A percentile compares a stretch with the other conserved stretches of the same genome.
Evolutionary conservation across 2,113 vertebrate species (phyloP).

Genomic region (Pseudorectes ferrugineus): DNA sequence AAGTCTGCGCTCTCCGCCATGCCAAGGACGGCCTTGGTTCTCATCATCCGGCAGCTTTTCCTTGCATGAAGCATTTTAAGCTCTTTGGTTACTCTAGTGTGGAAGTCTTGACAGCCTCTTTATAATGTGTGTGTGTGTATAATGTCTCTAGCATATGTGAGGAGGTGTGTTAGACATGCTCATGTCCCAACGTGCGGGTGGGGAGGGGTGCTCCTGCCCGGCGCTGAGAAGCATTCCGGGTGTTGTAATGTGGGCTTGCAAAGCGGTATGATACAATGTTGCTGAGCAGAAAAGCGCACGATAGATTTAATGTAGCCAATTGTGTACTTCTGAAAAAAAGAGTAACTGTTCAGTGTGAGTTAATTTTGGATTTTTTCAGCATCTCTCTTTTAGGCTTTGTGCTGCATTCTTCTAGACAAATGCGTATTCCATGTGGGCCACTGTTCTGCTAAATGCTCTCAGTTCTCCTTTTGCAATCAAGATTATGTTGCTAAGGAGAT

Average conservation of each 20-base stretch:
- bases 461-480: conserved; percentile 91
- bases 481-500: conserved; percentile 99
- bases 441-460: conserved; percentile 90
- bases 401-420: conserved; percentile 86
- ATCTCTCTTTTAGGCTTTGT: conserved; percentile 91
- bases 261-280: conserved; percentile 84
- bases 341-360: conserved; percentile 99
- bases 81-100: conserved; percentile 15
- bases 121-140: not conserved
- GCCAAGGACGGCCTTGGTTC: not conserved
- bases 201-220: not conserved
- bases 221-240: conserved; percentile 55
- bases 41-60: not conserved
- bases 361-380: conserved; percentile 96
- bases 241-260: conserved; percentile 76
- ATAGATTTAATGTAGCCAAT: conserved; percentile 93
- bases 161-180: not conserved
- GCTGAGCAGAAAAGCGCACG: conserved; percentile 79
- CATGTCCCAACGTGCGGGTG: not conserved
- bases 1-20: accelerated
- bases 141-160: not conserved
- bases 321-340: conserved; percentile 89
- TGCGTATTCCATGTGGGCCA: conserved; percentile 84
- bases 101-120: conserved; percentile 9
- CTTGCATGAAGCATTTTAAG: conserved; percentile 25